These are phyloP conservation scores for Bactericera cockerelli DNA, from an alignment of 1,140 invertebrate genomes.

Conservation along the genomic window DNA sequence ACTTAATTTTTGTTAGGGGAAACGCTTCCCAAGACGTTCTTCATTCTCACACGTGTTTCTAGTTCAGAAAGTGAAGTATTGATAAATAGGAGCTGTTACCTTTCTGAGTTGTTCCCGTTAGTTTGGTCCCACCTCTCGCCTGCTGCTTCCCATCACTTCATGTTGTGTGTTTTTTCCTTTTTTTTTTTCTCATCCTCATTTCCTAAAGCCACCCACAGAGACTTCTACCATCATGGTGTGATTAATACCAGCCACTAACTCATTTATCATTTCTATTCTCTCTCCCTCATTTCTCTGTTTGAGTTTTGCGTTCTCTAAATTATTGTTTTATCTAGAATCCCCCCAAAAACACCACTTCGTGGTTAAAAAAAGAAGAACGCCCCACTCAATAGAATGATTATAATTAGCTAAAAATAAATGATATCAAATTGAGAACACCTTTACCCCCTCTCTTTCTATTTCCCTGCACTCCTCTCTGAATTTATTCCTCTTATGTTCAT, in stretches of 20 bases:
- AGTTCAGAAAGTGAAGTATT: constrained; percentile 8
- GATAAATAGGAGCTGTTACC: constrained; percentile 8
- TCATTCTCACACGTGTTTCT: background rate
- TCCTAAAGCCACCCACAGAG: constrained; percentile 7
- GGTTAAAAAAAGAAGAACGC: too few relatives aligned
- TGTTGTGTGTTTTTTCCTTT: background rate
- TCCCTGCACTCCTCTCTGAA: too few relatives aligned
- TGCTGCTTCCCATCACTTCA: background rate
- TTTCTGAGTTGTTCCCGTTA: background rate
- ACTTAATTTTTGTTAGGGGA: too few relatives aligned
- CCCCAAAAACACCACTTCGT: too few relatives aligned
- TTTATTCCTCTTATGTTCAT: too few relatives aligned
- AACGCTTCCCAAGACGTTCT: too few relatives aligned
- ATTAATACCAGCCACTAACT: constrained; percentile 3
- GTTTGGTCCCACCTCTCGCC: background rate
- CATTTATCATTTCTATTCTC: constrained; percentile 1
- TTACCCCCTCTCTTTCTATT: too few relatives aligned
- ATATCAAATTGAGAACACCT: too few relatives aligned
- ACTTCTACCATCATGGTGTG: background rate
- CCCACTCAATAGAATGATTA: too few relatives aligned
- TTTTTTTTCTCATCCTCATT: background rate
- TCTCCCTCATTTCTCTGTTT: too few relatives aligned
- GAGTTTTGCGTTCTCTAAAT: background rate
- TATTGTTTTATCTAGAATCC: constrained; percentile 3
- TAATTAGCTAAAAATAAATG: too few relatives aligned